Base-by-base conservation (phyloP, 2,797 vertebrate genomes). In the Leptatherina wallacei region DNA sequence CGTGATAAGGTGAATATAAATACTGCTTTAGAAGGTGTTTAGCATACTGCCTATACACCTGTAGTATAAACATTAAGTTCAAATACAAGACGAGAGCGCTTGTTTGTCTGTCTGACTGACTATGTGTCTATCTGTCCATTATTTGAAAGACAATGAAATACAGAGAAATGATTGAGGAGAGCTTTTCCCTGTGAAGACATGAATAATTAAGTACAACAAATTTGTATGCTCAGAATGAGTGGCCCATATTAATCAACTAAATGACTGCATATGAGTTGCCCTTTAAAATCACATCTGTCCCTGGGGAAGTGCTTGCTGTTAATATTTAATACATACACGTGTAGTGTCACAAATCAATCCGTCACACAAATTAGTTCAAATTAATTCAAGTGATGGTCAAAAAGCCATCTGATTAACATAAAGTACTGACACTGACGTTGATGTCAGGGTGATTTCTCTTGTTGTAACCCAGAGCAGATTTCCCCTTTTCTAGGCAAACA, bases 311-410 rank as follows among this genome's bases (percentile, higher is more conserved):
- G 89, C 75, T 74, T 61, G 73, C 85, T 89, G 90, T 94, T 94
- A 94, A 94, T 94, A 94, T 93, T 94, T 94, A 94, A 94, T 93
- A 86, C 70, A 56, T 89, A 93, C 91, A 91, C 86, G 87, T 90
- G 89, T 89, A 82, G 88, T 86, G 81, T 93, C 80, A 84, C 88
- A 85, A 94, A 93, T 94, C 89, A 92, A 94, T 93, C 89, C 85
- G 90, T 89, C 90, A 74, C 69, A 81, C 89, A 93, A 92, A 93
- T 95, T 93, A 94, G 85, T 79, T 85, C 55, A 81, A 91, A 92
- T 93, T 92, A 92, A 92, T 93, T 93, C 88, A 90, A 91, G 88
- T 70, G 77, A 68, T 88, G 88, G 94, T 91, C 88, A 91, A 89
- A 87, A 87, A 86, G 85, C 57, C 82, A 85, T 91, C 79, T 75